Evolutionary conservation across 2,888 invertebrate genomes (phyloP), one percentile per base, ranked within the genome.

Genomic region (Bombylius discolor): DNA sequence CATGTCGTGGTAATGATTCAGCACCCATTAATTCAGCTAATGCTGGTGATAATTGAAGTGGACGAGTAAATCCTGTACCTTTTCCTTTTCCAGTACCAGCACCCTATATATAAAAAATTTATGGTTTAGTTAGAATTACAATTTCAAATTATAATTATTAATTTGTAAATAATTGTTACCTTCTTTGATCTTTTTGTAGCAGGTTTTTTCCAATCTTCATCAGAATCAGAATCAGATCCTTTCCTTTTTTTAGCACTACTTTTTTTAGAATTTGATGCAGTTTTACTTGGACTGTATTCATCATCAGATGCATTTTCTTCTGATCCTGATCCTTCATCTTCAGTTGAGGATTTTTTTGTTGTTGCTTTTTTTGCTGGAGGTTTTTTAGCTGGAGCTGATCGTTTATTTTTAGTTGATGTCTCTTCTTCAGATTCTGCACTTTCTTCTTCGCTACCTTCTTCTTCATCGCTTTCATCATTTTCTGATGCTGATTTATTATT

Each of bases 41-140:
- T 58, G 88, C 89, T 0, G 92, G 87, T 0, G 93, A 92, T 39
- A 96, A 78, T 56, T 83, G 87, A 73, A 89, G 85, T 5, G 89
- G 81, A 61, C 87, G 84, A 1, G 91, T 91, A 76, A 93, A 95
- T 7, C 90, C 91, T 47, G 84, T 81, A 42, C 84, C 84, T 59
- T 78, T 79, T 45, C 80, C 79, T 50, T 76, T 76, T n/a, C 72
- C 74, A 57, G 74, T 68, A 23, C 66, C 70, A 7, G 45, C 39
- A 42, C 11, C 39, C 39, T 42, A 42, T 12, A 11, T 5, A 44
- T 44, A 8, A 44, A 9, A 13, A 12, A 12, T 44, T 45, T 45
- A 4, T 45, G 3, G 13, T 36, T 32, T n/a, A 34, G 48, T 14
- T 12, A 56, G 42, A 31, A 12, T 33, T 4, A 11, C 5, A 42